Evolutionary conservation across 2,888 invertebrate genomes (phyloP), one percentile per base, ranked within the genome.

Genomic region (Pogonocherus hispidulus): DNA sequence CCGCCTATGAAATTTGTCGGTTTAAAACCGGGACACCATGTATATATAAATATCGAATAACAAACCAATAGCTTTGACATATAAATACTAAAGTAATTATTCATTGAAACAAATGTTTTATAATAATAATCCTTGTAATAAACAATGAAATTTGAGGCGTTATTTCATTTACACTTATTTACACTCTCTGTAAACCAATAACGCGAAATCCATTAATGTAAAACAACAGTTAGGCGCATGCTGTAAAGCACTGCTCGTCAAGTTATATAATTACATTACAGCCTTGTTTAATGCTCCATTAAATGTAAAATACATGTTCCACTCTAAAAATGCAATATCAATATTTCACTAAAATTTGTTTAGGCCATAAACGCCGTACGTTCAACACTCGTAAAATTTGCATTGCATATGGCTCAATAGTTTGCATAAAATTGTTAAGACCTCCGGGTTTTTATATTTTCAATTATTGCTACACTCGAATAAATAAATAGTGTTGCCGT

Each of bases 191-290:
- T 23, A 18, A 44, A 41, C 49, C 63, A 20, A 37, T 51, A 63
- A 41, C 52, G 35, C 52, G 35, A 63, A 63, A 63, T 63, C 52
- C 52, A 51, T 63, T 63, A 44, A 63, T 41, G 51, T 41, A 41
- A 37, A 56, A 63, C 22, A 18, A 19, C 63, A 52, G 22, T 52
- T 52, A 44, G 19, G 41, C 41, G 14, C 41, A 41, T 56, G 41
- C 44, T 63, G 14, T 51, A 52, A 52, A 44, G 41, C 52, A 63
- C 63, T 37, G 37, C 62, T 62, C 62, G 62, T 62, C 62, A 62
- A 62, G 51, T 52, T 52, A 52, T 62, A 49, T 37, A 62, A 62
- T 62, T 52, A 44, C 62, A 35, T 62, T 62, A 62, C 49, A 51
- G 32, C 62, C 51, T 62, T 51, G 62, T 51, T 62, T 37, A 52